Base-by-base conservation (phyloP, 2,797 vertebrate genomes). In the Rhodeus uyekii region DNA sequence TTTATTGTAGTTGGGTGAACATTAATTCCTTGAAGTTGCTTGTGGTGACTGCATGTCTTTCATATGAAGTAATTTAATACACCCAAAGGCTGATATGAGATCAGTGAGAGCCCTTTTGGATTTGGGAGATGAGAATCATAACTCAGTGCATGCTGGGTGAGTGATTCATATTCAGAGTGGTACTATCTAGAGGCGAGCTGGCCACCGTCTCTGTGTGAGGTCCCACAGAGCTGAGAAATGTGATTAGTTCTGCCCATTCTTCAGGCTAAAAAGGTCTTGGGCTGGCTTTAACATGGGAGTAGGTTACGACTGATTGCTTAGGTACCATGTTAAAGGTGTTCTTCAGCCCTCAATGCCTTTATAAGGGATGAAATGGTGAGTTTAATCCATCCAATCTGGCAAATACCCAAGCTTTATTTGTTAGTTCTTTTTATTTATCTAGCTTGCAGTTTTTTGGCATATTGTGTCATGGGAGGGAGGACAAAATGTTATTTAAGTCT, bases 201-300 rank as follows among this genome's bases (percentile, higher is more conserved):
- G 18, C 44, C 63, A 44, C 19, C 42, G 38, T 61, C 44, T 39
- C 78, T 53, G 8, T 84, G 22, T 60, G 39, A 64, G 67, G 72
- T 39, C 60, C 60, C 74, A 65, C 58, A 27, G 55, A 73, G 82
- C 73, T 64, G 72, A 53, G 48, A 86, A 12, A 88, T 85, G 38
- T 79, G 78, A 87, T 88, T 84, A 86, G 84, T 86, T 68, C 78
- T 83, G 73, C 85, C 69, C 85, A 34, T 65, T 68, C 61, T 81
- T 55, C 32, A 61, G 77, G 29, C 24, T 64, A 16, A 32, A 68
- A 82, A 18, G 22, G 18, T 38, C 58, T 71, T 24, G 67, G 27
- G 67, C 76, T 53, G 76, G 42, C 55, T 73, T 82, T 61, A 48
- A 60, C 42, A 39, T 81, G 24, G 74, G 38, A 46, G 50, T 53